Conservation (phyloP, 2,113 vertebrate genomes). For the Leptocoma aspasia region DNA sequence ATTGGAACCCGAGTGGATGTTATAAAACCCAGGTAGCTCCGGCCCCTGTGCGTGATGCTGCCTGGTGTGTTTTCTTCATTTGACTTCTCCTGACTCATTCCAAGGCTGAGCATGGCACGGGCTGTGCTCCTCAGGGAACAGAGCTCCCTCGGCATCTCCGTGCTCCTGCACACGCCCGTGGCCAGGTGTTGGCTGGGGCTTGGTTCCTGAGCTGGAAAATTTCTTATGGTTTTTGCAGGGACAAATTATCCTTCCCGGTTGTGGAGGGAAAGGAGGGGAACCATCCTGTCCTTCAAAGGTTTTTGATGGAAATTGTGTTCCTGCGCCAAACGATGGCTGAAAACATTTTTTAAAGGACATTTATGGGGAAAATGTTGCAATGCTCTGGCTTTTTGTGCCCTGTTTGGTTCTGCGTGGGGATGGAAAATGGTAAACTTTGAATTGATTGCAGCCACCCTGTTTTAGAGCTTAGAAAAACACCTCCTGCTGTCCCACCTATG, state of each 20-base stretch:
- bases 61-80: constrained; percentile 20
- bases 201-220: constrained; percentile 56
- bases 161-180: not conserved
- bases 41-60: not conserved
- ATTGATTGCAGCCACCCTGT: constrained; percentile 37
- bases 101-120: not conserved
- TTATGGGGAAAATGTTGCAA: constrained; percentile 42
- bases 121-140: not conserved
- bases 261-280: constrained; percentile 40
- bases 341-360: constrained; percentile 48
- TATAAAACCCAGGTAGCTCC: constrained; percentile 61
- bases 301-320: constrained; percentile 43
- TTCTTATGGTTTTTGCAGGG: constrained; percentile 58
- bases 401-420: not conserved
- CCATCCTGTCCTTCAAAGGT: constrained; percentile 35
- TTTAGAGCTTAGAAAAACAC: constrained; percentile 23
- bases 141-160: not conserved
- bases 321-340: not conserved
- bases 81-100: not conserved
- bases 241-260: constrained; percentile 39
- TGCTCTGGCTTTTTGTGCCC: constrained; percentile 30
- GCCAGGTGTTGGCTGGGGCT: constrained; percentile 13
- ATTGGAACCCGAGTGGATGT: constrained; percentile 52
- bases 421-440: constrained; percentile 49
- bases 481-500: not conserved